Conservation (phyloP, 2,113 vertebrate genomes). For the Colistium nudipinnis region DNA sequence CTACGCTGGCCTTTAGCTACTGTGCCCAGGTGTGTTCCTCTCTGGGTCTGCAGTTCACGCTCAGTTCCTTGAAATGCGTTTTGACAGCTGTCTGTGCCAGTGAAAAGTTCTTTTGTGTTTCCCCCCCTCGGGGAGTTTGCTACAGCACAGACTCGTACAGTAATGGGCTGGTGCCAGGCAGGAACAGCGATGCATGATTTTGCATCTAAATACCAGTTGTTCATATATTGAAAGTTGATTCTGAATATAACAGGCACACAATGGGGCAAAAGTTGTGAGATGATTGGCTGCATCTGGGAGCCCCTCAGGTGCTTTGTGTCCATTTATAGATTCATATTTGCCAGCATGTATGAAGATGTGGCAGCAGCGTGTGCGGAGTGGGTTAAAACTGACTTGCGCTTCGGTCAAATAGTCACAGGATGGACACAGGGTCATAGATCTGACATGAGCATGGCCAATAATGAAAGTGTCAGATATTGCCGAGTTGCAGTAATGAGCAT, state of each 20-base stretch:
- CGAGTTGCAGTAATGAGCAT: background rate
- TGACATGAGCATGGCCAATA: background rate
- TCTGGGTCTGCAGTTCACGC: constrained; percentile 31
- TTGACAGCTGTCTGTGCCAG: constrained; percentile 63
- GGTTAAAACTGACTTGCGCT: constrained; percentile 1
- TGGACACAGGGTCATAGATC: background rate
- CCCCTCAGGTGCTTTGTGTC: constrained; percentile 29
- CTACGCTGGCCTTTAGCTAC: constrained; percentile 40
- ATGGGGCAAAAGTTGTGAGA: background rate
- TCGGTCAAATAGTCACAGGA: background rate
- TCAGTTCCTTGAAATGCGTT: constrained; percentile 39
- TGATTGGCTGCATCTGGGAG: constrained; percentile 40
- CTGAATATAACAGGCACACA: background rate
- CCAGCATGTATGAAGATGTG: constrained; percentile 5
- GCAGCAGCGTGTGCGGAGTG: constrained; percentile 13
- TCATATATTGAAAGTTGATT: background rate
- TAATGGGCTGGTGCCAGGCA: background rate
- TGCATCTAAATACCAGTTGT: background rate
- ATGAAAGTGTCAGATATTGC: background rate
- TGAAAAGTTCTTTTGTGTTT: constrained; percentile 40
- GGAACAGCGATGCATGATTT: background rate
- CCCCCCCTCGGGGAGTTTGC: background rate
- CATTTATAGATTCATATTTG: constrained; percentile 18
- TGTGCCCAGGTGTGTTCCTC: constrained; percentile 59
- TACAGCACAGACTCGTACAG: constrained; percentile 23